Percentiles rank a stretch among this genome's conserved stretches.
These are phyloP conservation scores for Unio delphinus DNA, from an alignment of 2,888 invertebrate species.

Conservation along the genomic window DNA sequence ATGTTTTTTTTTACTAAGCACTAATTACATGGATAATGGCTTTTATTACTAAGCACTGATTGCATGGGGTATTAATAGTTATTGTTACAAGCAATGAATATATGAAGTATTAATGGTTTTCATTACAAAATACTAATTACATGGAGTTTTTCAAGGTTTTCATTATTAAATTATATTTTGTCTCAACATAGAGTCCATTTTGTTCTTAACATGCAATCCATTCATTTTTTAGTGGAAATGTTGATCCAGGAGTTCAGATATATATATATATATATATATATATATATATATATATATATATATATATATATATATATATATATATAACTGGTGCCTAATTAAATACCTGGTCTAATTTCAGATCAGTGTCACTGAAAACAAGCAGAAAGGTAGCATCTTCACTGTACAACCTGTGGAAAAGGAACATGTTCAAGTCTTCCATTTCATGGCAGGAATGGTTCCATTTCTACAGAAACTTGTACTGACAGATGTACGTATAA, in stretches of 20 bases:
- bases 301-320: constrained; percentile 4
- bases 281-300: constrained; percentile 5
- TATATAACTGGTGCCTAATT: neutral
- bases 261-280: constrained; percentile 11
- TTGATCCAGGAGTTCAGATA: neutral
- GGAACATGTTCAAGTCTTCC: constrained; percentile 51
- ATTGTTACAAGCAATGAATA: too few species aligned
- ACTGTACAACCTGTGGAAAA: constrained; percentile 56
- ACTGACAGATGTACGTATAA: constrained; percentile 44
- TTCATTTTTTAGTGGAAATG: too few species aligned
- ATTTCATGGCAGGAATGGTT: constrained; percentile 66
- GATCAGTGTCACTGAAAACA: constrained; percentile 53
- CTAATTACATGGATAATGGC: too few species aligned
- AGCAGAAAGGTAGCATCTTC: constrained; percentile 67
- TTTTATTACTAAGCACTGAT: too few species aligned
- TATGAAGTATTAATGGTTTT: too few species aligned
- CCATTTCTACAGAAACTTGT: constrained; percentile 64
- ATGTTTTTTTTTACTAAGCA: too few species aligned
- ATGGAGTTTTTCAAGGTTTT: too few species aligned
- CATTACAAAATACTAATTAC: too few species aligned
- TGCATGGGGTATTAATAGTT: too few species aligned
- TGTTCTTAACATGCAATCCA: too few species aligned
- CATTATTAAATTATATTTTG: too few species aligned
- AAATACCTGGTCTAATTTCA: constrained; percentile 18
- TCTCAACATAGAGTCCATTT: too few species aligned